These are phyloP conservation scores for Gambusia holbrooki DNA, from an alignment of 2,113 vertebrate genomes.

Conservation along the genomic window DNA sequence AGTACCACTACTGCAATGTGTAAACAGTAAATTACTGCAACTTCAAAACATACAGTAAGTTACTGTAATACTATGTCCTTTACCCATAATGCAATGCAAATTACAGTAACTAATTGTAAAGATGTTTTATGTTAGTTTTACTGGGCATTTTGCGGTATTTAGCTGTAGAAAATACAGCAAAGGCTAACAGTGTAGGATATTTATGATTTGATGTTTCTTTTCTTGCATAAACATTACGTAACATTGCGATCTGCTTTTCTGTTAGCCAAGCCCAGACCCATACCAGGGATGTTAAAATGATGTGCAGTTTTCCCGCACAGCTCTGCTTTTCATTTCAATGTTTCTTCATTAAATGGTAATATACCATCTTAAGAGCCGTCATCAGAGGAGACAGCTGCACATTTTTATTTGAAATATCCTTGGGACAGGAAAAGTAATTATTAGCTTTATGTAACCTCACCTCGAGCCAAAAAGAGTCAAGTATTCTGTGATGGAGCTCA, in stretches of 20 bases:
- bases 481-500: constrained; percentile 58
- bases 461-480: constrained; percentile 59
- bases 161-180: too few relatives aligned
- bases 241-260: background rate
- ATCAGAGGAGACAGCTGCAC: constrained; percentile 50
- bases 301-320: background rate
- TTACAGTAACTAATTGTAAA: too few relatives aligned
- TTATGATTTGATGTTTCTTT: constrained; percentile 4
- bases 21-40: too few relatives aligned
- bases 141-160: too few relatives aligned
- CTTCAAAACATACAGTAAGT: too few relatives aligned
- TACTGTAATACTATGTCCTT: too few relatives aligned
- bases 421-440: constrained; percentile 37
- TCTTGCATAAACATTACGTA: background rate
- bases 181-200: too few relatives aligned
- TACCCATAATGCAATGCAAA: too few relatives aligned
- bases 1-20: too few relatives aligned
- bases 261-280: background rate
- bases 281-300: background rate
- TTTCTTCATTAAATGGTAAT: constrained; percentile 20
- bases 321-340: constrained; percentile 7
- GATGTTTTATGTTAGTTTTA: too few relatives aligned
- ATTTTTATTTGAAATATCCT: constrained; percentile 47
- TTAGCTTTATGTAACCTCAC: constrained; percentile 47
- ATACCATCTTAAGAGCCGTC: constrained; percentile 10